Evolutionary conservation across 1,140 invertebrate genomes (phyloP).

Genomic region (Procambarus clarkii): DNA sequence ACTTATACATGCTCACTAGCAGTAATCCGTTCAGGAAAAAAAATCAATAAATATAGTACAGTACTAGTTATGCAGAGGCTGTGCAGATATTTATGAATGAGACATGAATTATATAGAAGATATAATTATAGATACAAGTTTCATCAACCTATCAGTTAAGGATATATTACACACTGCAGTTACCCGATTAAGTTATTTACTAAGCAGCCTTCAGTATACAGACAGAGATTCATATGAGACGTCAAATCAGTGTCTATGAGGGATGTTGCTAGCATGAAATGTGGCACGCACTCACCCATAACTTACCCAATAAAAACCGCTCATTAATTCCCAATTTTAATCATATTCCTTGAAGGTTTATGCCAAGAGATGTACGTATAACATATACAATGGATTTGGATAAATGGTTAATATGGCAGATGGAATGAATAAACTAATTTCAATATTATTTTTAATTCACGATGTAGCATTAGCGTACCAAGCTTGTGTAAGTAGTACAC

Average conservation of each 20-base stretch:
- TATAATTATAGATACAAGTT: constrained; percentile 13
- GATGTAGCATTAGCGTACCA: not conserved
- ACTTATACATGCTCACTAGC: constrained; percentile 29
- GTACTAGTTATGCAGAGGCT: constrained; percentile 11
- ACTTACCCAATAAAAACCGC: not conserved
- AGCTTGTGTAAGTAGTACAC: not conserved
- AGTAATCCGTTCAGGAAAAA: not conserved
- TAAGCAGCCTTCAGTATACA: constrained; percentile 19
- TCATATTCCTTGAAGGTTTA: not conserved
- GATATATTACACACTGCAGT: not conserved
- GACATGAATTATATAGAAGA: constrained; percentile 38
- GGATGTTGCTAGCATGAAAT: not conserved
- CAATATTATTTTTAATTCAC: not conserved
- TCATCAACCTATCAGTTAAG: constrained; percentile 15
- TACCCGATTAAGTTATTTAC: constrained; percentile 4
- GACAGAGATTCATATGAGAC: constrained; percentile 13
- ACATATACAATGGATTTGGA: not conserved
- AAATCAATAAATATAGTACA: not conserved
- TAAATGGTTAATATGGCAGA: not conserved
- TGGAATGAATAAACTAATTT: not conserved
- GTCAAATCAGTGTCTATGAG: not conserved
- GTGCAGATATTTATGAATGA: constrained; percentile 19
- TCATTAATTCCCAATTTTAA: not conserved
- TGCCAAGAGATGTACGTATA: not conserved
- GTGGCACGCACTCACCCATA: not conserved